These are phyloP conservation scores for Cyphomyrus discorhynchus DNA, from an alignment of 2,113 vertebrate genomes.

Conservation along the genomic window DNA sequence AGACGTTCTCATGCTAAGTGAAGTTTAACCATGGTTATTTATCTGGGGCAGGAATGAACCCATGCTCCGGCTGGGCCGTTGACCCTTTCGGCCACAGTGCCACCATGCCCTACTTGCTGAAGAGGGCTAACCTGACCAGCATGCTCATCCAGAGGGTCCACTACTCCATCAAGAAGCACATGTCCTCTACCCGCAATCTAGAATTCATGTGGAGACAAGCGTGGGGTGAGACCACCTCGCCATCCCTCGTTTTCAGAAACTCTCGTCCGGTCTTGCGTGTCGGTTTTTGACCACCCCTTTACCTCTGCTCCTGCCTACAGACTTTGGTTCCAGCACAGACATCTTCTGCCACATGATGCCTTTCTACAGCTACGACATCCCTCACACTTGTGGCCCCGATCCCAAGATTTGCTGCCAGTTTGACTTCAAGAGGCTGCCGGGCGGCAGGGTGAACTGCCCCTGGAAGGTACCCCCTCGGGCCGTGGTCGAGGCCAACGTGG, in stretches of 20 bases:
- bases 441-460: slow-evolving; percentile 89
- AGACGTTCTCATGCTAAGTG: not conserved
- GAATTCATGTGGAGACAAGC: slow-evolving; percentile 99
- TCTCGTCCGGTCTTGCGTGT: not conserved
- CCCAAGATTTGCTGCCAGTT: slow-evolving; percentile 98
- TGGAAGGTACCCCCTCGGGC: slow-evolving; percentile 90
- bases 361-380: slow-evolving; percentile 95
- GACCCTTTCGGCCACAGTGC: slow-evolving; percentile 94
- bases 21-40: not conserved
- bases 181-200: slow-evolving; percentile 78
- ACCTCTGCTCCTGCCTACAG: slow-evolving; percentile 48
- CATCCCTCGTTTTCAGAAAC: not conserved
- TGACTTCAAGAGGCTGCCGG: slow-evolving; percentile 91
- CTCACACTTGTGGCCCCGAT: slow-evolving; percentile 92
- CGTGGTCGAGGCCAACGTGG: slow-evolving; percentile 79
- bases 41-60: slow-evolving; percentile 64
- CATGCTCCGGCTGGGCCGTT: slow-evolving; percentile 83
- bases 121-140: slow-evolving; percentile 84
- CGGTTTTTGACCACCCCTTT: not conserved
- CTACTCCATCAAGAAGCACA: slow-evolving; percentile 94
- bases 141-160: slow-evolving; percentile 98
- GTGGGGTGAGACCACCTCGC: slow-evolving; percentile 71
- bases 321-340: slow-evolving; percentile 72
- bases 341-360: slow-evolving; percentile 99
- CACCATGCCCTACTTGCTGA: slow-evolving; percentile 90